These are phyloP conservation scores for Melopsittacus undulatus DNA, from an alignment of 2,797 vertebrate genomes.

Conservation along the genomic window DNA sequence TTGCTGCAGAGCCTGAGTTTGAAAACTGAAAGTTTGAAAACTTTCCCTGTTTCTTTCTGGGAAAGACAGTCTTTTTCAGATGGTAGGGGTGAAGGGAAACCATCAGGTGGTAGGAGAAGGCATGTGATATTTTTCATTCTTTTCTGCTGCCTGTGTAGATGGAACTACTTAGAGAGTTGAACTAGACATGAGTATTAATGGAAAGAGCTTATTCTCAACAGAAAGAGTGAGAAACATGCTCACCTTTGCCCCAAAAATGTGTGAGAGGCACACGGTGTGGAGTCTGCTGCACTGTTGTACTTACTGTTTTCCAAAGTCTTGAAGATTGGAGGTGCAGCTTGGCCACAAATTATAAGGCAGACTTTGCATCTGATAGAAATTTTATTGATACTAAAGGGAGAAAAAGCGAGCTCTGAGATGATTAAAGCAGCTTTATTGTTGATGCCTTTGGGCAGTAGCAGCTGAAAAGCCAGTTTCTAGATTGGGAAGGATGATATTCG, in stretches of 20 bases:
- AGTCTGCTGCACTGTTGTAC: not conserved
- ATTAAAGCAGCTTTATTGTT: constrained; percentile 31
- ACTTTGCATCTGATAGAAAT: not conserved
- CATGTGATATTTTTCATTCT: not conserved
- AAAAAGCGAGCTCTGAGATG: not conserved
- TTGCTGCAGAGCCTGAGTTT: not conserved
- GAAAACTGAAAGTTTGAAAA: not conserved
- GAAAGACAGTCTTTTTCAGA: not conserved
- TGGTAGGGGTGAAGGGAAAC: not conserved
- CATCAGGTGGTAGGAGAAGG: not conserved
- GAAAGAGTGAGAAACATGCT: not conserved
- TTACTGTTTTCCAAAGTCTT: not conserved
- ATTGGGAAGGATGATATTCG: not conserved
- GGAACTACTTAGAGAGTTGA: rapidly evolving
- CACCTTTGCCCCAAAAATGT: not conserved
- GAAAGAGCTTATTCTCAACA: not conserved
- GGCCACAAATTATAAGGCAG: not conserved
- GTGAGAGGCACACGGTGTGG: not conserved
- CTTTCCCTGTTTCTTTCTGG: not conserved
- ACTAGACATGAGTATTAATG: not conserved
- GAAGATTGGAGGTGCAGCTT: not conserved
- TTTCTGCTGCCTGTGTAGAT: not conserved
- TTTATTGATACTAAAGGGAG: not conserved
- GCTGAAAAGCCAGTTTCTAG: not conserved
- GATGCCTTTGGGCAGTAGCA: constrained; percentile 30